Evolutionary conservation across 1,140 invertebrate species (phyloP), one percentile per base, ranked within the genome.

Genomic region (Drosophila miranda): DNA sequence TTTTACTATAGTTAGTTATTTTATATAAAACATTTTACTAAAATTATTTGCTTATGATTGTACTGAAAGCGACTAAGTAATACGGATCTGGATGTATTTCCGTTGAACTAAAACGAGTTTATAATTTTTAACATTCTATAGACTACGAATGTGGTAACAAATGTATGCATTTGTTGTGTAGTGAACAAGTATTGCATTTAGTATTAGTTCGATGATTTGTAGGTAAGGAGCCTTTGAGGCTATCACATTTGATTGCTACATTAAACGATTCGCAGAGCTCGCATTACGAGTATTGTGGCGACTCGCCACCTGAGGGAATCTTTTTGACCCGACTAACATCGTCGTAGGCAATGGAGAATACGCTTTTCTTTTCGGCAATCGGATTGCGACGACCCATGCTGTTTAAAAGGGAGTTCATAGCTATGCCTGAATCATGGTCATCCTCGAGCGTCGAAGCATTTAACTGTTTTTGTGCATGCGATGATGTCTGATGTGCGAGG

Each of bases 331-430:
- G 81, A 48, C 78, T 91, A 23, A 97, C 95, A 83, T 97, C 96
- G 84, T 96, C 96, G 82, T 98, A 98, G 2, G 96, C 96, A 72
- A 98, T 98, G 1, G 96, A 97, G 79, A 98, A 98, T n/a, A 98
- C 94, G 89, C 96, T 97, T 84, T 97, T 97, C 92, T 97, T 98
- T 78, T 97, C 96, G 21, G 97, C 93, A 63, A 97, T 94, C 48
- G 96, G 94, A 78, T 96, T 93, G 75, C 94, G 90, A 77, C 94
- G 91, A 69, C 91, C 75, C 78, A 92, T 91, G 90, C 93, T 91
- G 60, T 93, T 73, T 38, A 93, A 91, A 50, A 94, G 89, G 0
- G 93, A 92, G 26, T 94, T 94, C 91, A 95, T 93, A 0, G 94
- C 94, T 66, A 95, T 95, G 3, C 95, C 95, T 1, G 95, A 95